These are phyloP conservation scores for Atta cephalotes DNA, from an alignment of 1,140 invertebrate species.

Conservation along the genomic window DNA sequence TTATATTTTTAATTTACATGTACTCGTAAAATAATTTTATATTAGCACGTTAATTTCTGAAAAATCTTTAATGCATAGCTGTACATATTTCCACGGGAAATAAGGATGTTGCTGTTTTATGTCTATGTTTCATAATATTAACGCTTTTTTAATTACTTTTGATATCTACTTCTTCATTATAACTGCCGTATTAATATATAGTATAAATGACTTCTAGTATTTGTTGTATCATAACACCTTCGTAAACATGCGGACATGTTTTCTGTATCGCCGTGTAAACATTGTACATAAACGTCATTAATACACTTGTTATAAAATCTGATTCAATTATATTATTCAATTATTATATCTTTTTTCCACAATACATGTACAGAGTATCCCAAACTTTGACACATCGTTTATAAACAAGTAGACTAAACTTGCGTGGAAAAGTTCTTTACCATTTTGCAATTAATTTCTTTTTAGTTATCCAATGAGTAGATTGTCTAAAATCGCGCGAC, in stretches of 20 bases:
- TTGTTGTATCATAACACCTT: slow-evolving; percentile 68
- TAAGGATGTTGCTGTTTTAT: slow-evolving; percentile 54
- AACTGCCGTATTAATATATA: slow-evolving; percentile 58
- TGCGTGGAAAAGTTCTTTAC: too few species aligned
- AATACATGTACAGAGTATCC: too few species aligned
- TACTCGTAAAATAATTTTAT: slow-evolving; percentile 38
- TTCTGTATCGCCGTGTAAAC: slow-evolving; percentile 76
- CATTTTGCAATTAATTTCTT: too few species aligned
- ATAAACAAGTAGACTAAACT: too few species aligned
- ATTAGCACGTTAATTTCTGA: slow-evolving; percentile 15
- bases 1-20: slow-evolving; percentile 43
- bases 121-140: slow-evolving; percentile 69
- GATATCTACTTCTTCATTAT: slow-evolving; percentile 32
- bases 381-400: too few species aligned
- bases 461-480: too few species aligned
- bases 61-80: slow-evolving; percentile 25
- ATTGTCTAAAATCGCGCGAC: too few species aligned
- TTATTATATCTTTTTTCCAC: slow-evolving; percentile 21
- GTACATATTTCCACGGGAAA: slow-evolving; percentile 55
- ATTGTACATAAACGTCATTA: slow-evolving; percentile 79
- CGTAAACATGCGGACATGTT: slow-evolving; percentile 62
- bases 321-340: background rate
- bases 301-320: slow-evolving; percentile 75
- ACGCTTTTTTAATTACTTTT: slow-evolving; percentile 23
- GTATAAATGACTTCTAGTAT: slow-evolving; percentile 58